These are phyloP conservation scores for Gephyroberyx darwinii DNA, from an alignment of 2,797 vertebrate species.

Conservation along the genomic window DNA sequence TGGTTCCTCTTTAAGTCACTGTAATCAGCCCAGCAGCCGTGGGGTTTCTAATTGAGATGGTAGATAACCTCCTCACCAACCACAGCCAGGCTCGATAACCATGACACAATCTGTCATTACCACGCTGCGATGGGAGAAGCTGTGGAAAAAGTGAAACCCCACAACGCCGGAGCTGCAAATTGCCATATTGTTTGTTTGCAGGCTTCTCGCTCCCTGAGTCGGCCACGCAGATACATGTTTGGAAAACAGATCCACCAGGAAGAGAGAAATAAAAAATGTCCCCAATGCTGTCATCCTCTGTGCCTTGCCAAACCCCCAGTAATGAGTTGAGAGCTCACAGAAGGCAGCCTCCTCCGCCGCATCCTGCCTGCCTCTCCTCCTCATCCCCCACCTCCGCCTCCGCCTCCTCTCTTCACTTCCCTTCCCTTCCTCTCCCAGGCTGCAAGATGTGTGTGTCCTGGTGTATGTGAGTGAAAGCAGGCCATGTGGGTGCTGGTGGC, in stretches of 20 bases:
- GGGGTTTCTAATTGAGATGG: conserved; percentile 77
- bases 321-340: conserved; percentile 67
- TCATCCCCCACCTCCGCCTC: conserved; percentile 11
- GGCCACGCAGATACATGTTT: conserved; percentile 65
- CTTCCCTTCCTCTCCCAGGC: conserved; percentile 60
- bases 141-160: conserved; percentile 65
- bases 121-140: conserved; percentile 50
- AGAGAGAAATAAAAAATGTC: conserved; percentile 59
- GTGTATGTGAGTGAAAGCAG: conserved; percentile 73
- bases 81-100: conserved; percentile 71
- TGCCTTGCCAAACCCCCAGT: conserved; percentile 65
- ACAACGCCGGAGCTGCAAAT: conserved; percentile 48
- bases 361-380: conserved; percentile 57
- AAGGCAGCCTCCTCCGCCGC: conserved; percentile 54
- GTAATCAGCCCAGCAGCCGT: conserved; percentile 75
- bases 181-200: conserved; percentile 68
- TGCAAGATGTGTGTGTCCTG: conserved; percentile 70
- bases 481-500: conserved; percentile 62
- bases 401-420: conserved; percentile 38
- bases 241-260: conserved; percentile 65
- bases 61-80: conserved; percentile 76
- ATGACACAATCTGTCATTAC: conserved; percentile 76
- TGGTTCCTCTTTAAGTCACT: conserved; percentile 73
- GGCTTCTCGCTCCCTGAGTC: conserved; percentile 49
- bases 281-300: conserved; percentile 59